Conservation (phyloP, 1,140 invertebrate genomes). For the Aphaenogaster floridana region DNA sequence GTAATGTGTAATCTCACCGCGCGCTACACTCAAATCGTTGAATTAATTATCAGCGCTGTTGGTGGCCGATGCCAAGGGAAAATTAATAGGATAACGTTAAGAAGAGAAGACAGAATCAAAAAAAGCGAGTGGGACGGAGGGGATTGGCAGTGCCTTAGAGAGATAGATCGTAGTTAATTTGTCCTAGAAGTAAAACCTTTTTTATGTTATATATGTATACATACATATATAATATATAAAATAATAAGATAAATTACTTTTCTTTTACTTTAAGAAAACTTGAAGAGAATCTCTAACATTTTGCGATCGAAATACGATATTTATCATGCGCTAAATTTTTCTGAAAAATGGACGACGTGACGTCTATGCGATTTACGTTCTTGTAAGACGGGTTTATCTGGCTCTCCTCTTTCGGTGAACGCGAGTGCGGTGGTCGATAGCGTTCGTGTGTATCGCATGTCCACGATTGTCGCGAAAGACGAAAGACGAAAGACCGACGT, state of each 20-base stretch:
- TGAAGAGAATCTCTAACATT: not conserved
- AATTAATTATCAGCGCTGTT: constrained; percentile 52
- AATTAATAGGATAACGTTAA: constrained; percentile 31
- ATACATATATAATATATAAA: not conserved
- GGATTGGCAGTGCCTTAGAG: not conserved
- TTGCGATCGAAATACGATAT: not conserved
- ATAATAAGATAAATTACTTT: not conserved
- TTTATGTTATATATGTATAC: not conserved
- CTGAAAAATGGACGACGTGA: not conserved
- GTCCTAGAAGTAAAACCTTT: not conserved
- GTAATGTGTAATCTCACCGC: constrained; percentile 30
- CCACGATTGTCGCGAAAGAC: constrained; percentile 28
- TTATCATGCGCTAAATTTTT: not conserved
- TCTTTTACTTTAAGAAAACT: not conserved
- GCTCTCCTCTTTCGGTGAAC: not conserved
- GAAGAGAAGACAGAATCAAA: not conserved
- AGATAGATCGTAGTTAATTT: not conserved
- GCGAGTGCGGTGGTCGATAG: not conserved
- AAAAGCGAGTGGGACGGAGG: not conserved
- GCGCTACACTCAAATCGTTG: constrained; percentile 30
- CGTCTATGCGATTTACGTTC: constrained; percentile 24
- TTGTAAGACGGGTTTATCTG: constrained; percentile 32
- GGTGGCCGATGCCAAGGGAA: constrained; percentile 7
- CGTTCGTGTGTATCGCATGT: constrained; percentile 24
- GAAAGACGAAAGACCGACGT: constrained; percentile 9